These are phyloP conservation scores for Corticium candelabrum DNA, from an alignment of 37 sponge, comb jelly and placozoan genomes.

Conservation along the genomic window DNA sequence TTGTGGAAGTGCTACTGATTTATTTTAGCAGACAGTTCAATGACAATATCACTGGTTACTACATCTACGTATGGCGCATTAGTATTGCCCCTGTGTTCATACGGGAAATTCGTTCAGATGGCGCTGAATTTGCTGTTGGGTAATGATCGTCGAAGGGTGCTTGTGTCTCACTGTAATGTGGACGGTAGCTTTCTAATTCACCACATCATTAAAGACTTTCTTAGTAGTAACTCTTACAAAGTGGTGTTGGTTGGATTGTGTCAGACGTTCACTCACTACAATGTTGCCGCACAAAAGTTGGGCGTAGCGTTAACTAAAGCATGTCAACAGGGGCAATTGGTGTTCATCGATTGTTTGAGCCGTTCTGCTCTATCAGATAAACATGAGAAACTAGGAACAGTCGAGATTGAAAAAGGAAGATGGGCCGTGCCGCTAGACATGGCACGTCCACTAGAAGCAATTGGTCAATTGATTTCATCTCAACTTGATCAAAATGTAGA, in stretches of 20 bases:
- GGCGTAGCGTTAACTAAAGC: neutral
- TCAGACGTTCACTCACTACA: neutral
- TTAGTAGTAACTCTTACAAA: neutral
- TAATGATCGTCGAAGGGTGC: neutral
- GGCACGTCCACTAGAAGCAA: neutral
- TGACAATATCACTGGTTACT: too few species aligned
- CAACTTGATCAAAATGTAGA: too few species aligned
- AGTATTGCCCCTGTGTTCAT: too few species aligned
- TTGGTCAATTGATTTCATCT: neutral
- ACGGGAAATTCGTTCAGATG: too few species aligned
- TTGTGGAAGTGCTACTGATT: too few species aligned
- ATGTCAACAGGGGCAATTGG: neutral
- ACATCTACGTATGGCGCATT: too few species aligned
- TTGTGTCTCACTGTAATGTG: neutral
- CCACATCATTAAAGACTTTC: neutral
- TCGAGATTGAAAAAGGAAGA: too few species aligned
- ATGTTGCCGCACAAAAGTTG: neutral
- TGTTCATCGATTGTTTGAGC: conserved; percentile 2
- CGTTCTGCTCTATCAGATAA: neutral
- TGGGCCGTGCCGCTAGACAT: neutral
- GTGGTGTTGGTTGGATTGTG: neutral
- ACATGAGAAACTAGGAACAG: too few species aligned
- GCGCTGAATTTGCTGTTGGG: neutral
- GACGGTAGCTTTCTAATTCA: neutral
- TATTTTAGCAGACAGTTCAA: too few species aligned